phyloP scores from a whole-genome alignment of 2,797 vertebrate genomes.

The Acomys russatus region DNA sequence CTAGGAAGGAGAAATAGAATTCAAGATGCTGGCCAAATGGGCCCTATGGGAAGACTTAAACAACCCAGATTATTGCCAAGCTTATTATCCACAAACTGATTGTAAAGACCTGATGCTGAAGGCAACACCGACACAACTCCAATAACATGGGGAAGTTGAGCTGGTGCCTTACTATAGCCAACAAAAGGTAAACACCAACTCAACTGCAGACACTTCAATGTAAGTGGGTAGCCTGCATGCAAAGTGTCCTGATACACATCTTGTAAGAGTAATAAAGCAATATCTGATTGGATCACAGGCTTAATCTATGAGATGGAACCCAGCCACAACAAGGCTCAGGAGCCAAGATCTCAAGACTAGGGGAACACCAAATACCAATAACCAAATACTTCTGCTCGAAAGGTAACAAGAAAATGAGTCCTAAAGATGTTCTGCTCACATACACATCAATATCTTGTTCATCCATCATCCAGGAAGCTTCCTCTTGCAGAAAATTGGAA shows the following conservation, averaged over 20 bases:
- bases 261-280: not conserved
- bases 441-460: not conserved
- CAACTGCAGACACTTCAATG: not conserved
- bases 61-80: not conserved
- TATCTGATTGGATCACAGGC: not conserved
- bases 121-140: not conserved
- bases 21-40: not conserved
- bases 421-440: not conserved
- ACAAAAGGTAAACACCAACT: not conserved
- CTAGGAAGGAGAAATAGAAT: not conserved
- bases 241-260: not conserved
- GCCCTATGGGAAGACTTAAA: not conserved
- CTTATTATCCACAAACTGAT: not conserved
- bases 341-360: not conserved
- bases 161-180: not conserved
- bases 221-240: not conserved
- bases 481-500: not conserved
- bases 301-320: not conserved
- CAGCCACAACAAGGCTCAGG: not conserved
- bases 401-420: not conserved
- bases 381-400: not conserved
- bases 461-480: not conserved
- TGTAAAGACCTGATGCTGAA: not conserved
- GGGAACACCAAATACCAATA: not conserved
- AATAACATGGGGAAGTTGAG: not conserved